Conservation (phyloP, 2,888 invertebrate species). For the Ennomos fuscantarius region DNA sequence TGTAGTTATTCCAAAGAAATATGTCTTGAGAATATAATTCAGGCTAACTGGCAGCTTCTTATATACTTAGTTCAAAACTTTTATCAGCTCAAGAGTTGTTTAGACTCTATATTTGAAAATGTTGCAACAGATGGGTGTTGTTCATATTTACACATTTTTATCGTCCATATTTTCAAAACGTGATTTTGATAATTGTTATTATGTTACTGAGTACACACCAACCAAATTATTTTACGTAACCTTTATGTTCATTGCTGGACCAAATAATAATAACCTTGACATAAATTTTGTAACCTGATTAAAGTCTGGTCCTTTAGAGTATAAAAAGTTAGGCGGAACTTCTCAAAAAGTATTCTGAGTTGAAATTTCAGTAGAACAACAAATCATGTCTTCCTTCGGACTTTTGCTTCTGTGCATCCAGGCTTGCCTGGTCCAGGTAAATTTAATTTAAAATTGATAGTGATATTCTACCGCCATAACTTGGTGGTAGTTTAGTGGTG, state of each 20-base stretch:
- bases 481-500: no score
- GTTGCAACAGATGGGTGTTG: no score
- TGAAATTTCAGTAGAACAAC: background rate
- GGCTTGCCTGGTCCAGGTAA: conserved; percentile 41
- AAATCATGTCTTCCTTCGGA: conserved; percentile 25
- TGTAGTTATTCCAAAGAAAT: conserved; percentile 10
- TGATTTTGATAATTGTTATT: no score
- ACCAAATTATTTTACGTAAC: no score
- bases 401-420: conserved; percentile 25
- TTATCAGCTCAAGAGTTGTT: background rate
- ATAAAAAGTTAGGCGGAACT: background rate
- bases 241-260: no score
- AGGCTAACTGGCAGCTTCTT: background rate
- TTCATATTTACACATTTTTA: no score
- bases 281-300: background rate
- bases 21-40: conserved; percentile 5
- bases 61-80: background rate
- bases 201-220: background rate
- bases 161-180: no score
- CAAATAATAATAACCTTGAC: background rate
- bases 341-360: background rate
- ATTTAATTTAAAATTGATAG: background rate
- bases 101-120: no score
- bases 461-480: no score
- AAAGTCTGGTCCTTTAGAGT: background rate